Conservation (phyloP, 2,113 vertebrate genomes). For the Solea senegalensis region DNA sequence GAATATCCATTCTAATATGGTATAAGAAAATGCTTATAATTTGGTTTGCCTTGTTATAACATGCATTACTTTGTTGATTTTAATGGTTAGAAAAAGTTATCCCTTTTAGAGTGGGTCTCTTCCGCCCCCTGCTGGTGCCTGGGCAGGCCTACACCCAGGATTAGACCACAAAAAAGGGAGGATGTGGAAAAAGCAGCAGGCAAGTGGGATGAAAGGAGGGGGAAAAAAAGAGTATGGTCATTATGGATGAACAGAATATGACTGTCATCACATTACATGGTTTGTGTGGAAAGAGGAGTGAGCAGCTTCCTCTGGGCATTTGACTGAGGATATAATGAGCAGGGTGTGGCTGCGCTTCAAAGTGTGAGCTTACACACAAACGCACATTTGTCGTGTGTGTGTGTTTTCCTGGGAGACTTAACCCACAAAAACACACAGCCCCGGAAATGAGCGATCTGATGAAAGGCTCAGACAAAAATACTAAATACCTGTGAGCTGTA, state of each 20-base stretch:
- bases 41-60: not conserved
- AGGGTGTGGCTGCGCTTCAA: constrained; percentile 26
- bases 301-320: constrained; percentile 22
- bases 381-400: constrained; percentile 6
- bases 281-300: constrained; percentile 21
- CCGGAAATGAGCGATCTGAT: not conserved
- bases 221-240: not conserved
- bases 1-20: not conserved
- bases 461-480: not conserved
- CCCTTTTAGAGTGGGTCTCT: constrained; percentile 35
- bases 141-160: not conserved
- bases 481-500: not conserved
- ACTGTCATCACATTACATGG: constrained; percentile 11
- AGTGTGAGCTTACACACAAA: constrained; percentile 25
- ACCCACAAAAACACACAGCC: constrained; percentile 9
- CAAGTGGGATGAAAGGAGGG: constrained; percentile 3
- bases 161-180: not conserved
- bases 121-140: constrained; percentile 72
- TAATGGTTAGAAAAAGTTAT: not conserved
- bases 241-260: constrained; percentile 4
- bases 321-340: constrained; percentile 31
- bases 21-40: not conserved
- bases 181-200: constrained; percentile 1
- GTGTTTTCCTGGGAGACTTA: constrained; percentile 2
- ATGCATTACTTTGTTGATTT: not conserved